phyloP scores from a whole-genome alignment of 2,888 invertebrate species.

The Psylliodes chrysocephalus region DNA sequence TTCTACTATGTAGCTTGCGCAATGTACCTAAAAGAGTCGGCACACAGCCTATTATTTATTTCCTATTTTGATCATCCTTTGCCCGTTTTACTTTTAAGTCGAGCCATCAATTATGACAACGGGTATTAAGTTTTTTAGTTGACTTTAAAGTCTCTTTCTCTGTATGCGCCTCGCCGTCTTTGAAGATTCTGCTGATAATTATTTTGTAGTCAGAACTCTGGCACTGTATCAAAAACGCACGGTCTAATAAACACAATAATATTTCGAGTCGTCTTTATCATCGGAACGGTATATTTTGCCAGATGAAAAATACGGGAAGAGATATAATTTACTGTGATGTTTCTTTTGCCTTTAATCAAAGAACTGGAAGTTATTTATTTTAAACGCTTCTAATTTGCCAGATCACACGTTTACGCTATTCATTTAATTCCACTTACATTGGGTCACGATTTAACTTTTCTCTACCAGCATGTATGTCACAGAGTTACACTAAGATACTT shows the following conservation, averaged over 20 bases:
- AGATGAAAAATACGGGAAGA: not conserved
- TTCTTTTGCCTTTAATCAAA: too few species aligned
- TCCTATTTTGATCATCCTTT: constrained; percentile 7
- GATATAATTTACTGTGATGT: not conserved
- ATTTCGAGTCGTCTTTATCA: constrained; percentile 18
- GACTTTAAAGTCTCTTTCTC: not conserved
- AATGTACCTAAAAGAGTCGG: constrained; percentile 1
- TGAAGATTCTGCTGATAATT: constrained; percentile 16
- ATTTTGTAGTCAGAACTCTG: constrained; percentile 16
- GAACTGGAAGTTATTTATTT: too few species aligned
- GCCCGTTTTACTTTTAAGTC: not conserved
- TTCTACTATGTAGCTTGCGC: not conserved
- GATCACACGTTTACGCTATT: too few species aligned
- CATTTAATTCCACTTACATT: too few species aligned
- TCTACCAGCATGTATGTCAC: too few species aligned
- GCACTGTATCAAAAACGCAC: constrained; percentile 21
- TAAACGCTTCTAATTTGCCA: too few species aligned
- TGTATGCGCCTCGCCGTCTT: not conserved
- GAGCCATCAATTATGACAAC: constrained; percentile 9
- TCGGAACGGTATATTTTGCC: not conserved
- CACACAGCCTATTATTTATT: not conserved
- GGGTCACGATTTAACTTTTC: too few species aligned
- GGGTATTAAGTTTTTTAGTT: not conserved
- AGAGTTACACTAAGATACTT: too few species aligned
- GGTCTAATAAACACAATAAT: constrained; percentile 19